These are phyloP conservation scores for Loris lydekkerianus DNA, from an alignment of 2,797 vertebrate species.

Conservation along the genomic window DNA sequence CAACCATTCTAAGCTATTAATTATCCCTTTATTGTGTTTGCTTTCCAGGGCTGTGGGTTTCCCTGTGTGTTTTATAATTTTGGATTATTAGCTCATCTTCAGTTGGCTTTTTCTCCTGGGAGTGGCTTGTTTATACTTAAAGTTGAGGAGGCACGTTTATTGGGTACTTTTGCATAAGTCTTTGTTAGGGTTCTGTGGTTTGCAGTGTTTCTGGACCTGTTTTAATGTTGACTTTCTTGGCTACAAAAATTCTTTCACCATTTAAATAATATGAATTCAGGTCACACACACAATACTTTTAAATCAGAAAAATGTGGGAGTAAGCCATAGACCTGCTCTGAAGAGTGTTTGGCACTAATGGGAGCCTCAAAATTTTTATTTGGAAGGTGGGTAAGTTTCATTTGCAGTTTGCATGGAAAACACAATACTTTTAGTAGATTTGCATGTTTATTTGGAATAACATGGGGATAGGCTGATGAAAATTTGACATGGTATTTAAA, in stretches of 20 bases:
- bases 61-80: slow-evolving; percentile 18
- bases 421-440: background rate
- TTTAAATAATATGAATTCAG: slow-evolving; percentile 38
- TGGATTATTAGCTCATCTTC: background rate
- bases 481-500: slow-evolving; percentile 32
- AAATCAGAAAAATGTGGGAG: slow-evolving; percentile 20
- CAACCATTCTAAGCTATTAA: background rate
- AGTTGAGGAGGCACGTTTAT: background rate
- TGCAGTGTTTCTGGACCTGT: background rate
- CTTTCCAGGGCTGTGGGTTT: background rate
- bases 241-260: background rate
- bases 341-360: background rate
- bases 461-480: background rate
- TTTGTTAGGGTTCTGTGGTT: background rate
- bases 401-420: slow-evolving; percentile 18
- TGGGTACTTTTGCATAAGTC: background rate
- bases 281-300: background rate
- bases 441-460: slow-evolving; percentile 58
- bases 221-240: slow-evolving; percentile 15
- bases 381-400: background rate
- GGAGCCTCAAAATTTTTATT: background rate
- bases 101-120: background rate
- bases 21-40: background rate
- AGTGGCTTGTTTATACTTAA: background rate
- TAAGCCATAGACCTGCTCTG: background rate